phyloP scores from a whole-genome alignment of 2,888 invertebrate genomes.

The Thalpophila matura region DNA sequence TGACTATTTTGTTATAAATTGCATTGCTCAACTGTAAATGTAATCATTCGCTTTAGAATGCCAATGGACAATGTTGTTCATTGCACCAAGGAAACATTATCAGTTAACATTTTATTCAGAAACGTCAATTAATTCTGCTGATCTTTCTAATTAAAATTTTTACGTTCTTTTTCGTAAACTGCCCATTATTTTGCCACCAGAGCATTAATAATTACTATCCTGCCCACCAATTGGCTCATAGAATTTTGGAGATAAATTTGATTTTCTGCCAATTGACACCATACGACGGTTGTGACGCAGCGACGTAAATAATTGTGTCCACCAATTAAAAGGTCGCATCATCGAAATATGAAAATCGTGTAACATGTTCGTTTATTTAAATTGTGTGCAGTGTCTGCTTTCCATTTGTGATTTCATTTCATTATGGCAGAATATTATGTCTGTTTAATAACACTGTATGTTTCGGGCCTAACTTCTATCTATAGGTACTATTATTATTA shows the following conservation, averaged over 20 bases:
- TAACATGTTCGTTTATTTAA: slow-evolving; percentile 14
- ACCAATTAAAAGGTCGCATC: slow-evolving; percentile 43
- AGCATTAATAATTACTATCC: slow-evolving; percentile 17
- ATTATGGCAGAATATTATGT: not conserved
- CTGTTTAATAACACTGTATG: not conserved
- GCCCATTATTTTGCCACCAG: slow-evolving; percentile 22
- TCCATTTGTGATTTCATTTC: not conserved
- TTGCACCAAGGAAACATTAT: too few relatives aligned
- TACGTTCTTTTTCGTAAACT: not conserved
- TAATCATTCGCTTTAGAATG: too few relatives aligned
- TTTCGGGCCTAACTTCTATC: not conserved
- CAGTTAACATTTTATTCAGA: not conserved
- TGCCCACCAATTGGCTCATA: slow-evolving; percentile 4
- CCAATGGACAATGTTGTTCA: too few relatives aligned
- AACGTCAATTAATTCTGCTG: not conserved
- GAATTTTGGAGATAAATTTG: slow-evolving; percentile 16
- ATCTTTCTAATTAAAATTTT: not conserved
- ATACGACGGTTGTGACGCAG: slow-evolving; percentile 1
- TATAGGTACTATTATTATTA: too few relatives aligned
- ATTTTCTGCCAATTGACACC: slow-evolving; percentile 30
- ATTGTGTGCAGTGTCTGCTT: not conserved
- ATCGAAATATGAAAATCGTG: slow-evolving; percentile 13
- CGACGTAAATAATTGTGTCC: slow-evolving; percentile 25
- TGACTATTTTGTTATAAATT: too few relatives aligned
- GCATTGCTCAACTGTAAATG: too few relatives aligned